Conservation (phyloP, 2,888 invertebrate genomes). For the Microctonus brassicae region DNA sequence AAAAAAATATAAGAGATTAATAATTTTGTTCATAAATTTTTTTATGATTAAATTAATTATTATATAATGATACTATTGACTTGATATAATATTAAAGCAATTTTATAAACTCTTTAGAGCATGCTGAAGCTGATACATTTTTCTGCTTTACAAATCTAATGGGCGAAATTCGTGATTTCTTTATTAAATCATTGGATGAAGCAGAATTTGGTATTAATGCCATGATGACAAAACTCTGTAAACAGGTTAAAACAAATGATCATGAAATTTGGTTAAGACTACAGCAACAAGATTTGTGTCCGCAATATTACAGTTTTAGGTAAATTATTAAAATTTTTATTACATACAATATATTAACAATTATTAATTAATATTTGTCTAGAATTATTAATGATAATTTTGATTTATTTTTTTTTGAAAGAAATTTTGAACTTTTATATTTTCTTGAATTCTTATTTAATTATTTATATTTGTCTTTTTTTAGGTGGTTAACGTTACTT, state of each 20-base stretch:
- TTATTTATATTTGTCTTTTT: neutral
- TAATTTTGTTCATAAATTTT: no score
- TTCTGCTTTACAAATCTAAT: slow-evolving; percentile 98
- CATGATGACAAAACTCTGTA: slow-evolving; percentile 88
- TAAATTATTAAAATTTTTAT: slow-evolving; percentile 56
- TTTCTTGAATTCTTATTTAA: neutral
- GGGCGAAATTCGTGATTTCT: slow-evolving; percentile 97
- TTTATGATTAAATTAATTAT: no score
- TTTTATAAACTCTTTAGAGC: no score
- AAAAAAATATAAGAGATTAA: no score
- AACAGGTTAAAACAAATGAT: slow-evolving; percentile 84
- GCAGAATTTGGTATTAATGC: slow-evolving; percentile 91
- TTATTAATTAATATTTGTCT: no score
- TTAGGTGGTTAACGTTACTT: slow-evolving; percentile 93
- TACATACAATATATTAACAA: no score
- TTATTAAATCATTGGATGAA: slow-evolving; percentile 95
- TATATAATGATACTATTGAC: neutral
- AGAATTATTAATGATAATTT: no score
- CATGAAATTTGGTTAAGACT: slow-evolving; percentile 82
- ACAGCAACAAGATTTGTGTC: slow-evolving; percentile 87
- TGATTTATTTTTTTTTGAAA: neutral
- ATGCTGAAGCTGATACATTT: slow-evolving; percentile 97
- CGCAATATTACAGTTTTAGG: slow-evolving; percentile 97
- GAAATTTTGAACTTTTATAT: neutral
- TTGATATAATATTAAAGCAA: no score